These are phyloP conservation scores for Lophotriccus pileatus DNA, from an alignment of 2,797 vertebrate species.

Conservation along the genomic window DNA sequence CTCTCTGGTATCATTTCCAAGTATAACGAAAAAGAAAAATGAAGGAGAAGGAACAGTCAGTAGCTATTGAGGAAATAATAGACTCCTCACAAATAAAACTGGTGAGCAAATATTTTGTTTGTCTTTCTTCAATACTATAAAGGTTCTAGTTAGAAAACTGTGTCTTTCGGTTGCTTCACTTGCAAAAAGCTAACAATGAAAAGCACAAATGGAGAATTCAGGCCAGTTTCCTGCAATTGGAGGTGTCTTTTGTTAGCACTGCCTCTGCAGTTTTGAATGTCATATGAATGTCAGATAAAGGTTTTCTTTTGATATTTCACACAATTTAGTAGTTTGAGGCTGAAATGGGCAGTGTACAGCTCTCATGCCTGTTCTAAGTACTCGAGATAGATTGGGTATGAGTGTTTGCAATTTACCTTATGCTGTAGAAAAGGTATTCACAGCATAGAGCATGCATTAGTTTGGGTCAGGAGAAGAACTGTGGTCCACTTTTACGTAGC, in stretches of 20 bases:
- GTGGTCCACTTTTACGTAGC: neutral
- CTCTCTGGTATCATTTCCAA: conserved; percentile 18
- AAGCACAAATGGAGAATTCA: neutral
- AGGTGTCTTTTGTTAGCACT: neutral
- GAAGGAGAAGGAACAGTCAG: conserved; percentile 72
- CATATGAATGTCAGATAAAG: neutral
- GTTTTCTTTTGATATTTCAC: neutral
- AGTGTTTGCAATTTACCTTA: neutral
- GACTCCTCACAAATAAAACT: conserved; percentile 71
- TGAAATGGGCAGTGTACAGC: neutral
- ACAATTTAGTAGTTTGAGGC: neutral
- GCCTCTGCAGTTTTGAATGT: neutral
- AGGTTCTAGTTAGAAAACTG: neutral
- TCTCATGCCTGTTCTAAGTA: neutral
- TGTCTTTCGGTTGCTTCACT: neutral
- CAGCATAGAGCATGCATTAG: neutral
- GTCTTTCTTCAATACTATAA: conserved; percentile 25
- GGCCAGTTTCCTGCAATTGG: neutral
- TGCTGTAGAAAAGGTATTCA: neutral
- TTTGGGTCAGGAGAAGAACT: neutral
- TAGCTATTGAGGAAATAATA: conserved; percentile 71
- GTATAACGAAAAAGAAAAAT: conserved; percentile 67
- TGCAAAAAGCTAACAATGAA: neutral
- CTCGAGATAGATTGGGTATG: neutral
- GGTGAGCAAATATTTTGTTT: conserved; percentile 72